Evolutionary conservation across 2,888 invertebrate species (phyloP).

Genomic region (Hemistola chrysoprasaria): DNA sequence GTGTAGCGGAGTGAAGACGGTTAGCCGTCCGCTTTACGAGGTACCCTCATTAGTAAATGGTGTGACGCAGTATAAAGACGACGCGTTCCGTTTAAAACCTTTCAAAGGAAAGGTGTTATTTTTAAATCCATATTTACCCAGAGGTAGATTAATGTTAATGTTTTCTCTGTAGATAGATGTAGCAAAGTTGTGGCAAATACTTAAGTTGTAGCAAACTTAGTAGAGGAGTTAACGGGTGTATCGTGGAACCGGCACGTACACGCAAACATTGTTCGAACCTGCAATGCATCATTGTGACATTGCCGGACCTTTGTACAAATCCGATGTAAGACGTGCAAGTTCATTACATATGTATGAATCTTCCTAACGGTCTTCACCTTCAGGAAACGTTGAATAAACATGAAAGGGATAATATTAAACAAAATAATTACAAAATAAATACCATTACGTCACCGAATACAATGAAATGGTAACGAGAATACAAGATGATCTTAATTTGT

Average conservation of each 20-base stretch:
- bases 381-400: slow-evolving; percentile 7
- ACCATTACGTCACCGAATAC: slow-evolving; percentile 30
- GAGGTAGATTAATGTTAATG: slow-evolving; percentile 6
- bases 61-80: slow-evolving; percentile 32
- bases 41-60: slow-evolving; percentile 54
- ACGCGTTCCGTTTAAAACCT: slow-evolving; percentile 34
- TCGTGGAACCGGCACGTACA: slow-evolving; percentile 44
- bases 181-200: slow-evolving; percentile 15
- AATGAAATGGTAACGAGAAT: slow-evolving; percentile 34
- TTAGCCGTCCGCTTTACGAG: slow-evolving; percentile 42
- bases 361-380: slow-evolving; percentile 6
- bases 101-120: slow-evolving; percentile 28
- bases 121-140: slow-evolving; percentile 28
- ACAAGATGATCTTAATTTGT: slow-evolving; percentile 42
- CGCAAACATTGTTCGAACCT: slow-evolving; percentile 51
- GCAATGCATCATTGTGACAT: slow-evolving; percentile 66
- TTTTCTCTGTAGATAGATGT: not conserved
- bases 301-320: slow-evolving; percentile 24
- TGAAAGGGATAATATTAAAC: not conserved
- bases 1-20: slow-evolving; percentile 35
- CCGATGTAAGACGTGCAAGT: slow-evolving; percentile 22
- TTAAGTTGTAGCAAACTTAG: slow-evolving; percentile 16
- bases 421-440: slow-evolving; percentile 19
- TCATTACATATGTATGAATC: slow-evolving; percentile 11
- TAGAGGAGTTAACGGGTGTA: slow-evolving; percentile 23